Base-by-base conservation (phyloP, 2,888 invertebrate genomes). In the Agrypnus murinus region DNA sequence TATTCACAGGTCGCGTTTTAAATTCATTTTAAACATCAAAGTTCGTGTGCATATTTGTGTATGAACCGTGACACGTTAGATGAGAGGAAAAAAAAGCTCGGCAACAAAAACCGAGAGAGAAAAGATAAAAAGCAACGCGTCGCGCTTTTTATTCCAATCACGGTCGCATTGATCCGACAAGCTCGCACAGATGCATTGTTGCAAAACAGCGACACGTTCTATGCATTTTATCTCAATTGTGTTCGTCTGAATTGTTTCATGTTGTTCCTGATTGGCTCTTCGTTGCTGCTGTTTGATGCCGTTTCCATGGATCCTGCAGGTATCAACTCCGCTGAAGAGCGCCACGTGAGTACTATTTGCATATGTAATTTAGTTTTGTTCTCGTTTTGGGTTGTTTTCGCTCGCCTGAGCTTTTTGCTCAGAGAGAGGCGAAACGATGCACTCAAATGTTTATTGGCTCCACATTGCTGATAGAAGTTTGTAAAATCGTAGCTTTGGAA, bases 271-370 rank as follows among this genome's bases (percentile, higher is more conserved):
- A 81, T 82, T 81, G 82, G 81, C 75, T 60, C 34, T 69, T 78
- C 76, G 74, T 79, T 80, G 77, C 78, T 78, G 76, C 77, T 73
- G 78, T 77, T 76, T 77, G 75, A 76, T 78, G 79, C 75, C 74
- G 81, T 82, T 80, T 78, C 80, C 78, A 81, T 82, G 82, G 81
- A 80, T 80, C 78, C 75, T 62, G 68, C 72, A 75, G 90, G 90
- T 84, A 86, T 90, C 82, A 90, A 89, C 84, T 88, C 90, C 50
- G 88, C 89, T 15, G 90, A 90, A 82, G 90, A 90, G 85, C 87
- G 90, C 86, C 90, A 90, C 87, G 90, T 90, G 84, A 90, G 90
- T 90, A 64, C 46, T 36, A 55, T 55, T 55, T 55, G 55, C 55
- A 57, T 60, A 55, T 68, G 59, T 63, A 60, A 68, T 63, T 68